A percentile compares a stretch with the other conserved stretches of the same genome.
phyloP scores from a whole-genome alignment of 2,797 vertebrate genomes.

The Taeniopygia guttata region DNA sequence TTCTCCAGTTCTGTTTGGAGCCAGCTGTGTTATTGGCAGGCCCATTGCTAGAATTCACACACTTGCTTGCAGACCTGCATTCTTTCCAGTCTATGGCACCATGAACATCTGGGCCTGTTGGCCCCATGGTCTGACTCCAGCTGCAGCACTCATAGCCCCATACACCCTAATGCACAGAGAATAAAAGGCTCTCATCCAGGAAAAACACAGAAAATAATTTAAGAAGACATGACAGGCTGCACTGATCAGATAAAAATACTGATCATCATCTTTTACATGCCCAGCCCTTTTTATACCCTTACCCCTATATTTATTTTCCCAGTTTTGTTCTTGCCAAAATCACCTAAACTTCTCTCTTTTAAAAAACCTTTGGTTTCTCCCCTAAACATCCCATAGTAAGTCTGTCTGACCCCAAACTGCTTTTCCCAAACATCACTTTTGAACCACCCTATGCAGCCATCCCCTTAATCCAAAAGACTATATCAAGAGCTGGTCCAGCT shows the following conservation, averaged over 20 bases:
- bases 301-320: not conserved
- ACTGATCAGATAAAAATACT: not conserved
- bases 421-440: not conserved
- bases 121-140: not conserved
- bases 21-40: not conserved
- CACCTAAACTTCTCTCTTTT: not conserved
- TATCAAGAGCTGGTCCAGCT: not conserved
- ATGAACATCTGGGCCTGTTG: not conserved
- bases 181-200: not conserved
- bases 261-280: not conserved
- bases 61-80: accelerated
- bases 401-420: not conserved
- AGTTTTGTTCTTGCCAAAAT: not conserved
- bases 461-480: not conserved
- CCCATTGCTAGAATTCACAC: not conserved
- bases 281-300: not conserved
- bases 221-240: not conserved
- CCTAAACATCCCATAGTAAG: not conserved
- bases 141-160: not conserved
- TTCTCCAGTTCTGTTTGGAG: not conserved
- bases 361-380: not conserved
- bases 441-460: not conserved
- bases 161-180: not conserved
- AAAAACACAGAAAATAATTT: not conserved
- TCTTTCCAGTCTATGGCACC: not conserved